phyloP scores from a whole-genome alignment of 2,888 invertebrate genomes.

The Julus scanicus region DNA sequence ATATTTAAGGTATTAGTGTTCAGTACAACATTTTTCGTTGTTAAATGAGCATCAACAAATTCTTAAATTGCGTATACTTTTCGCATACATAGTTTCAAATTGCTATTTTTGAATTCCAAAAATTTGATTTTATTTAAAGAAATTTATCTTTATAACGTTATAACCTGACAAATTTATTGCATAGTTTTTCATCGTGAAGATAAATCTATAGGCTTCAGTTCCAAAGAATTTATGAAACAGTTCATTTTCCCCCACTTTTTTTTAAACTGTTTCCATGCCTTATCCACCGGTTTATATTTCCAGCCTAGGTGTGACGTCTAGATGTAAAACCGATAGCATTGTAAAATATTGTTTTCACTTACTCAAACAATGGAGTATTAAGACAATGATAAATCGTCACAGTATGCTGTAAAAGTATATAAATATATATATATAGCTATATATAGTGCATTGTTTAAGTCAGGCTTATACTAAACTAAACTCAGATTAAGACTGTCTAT shows the following conservation, averaged over 20 bases:
- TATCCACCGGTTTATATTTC: background rate
- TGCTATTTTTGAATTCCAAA: no score
- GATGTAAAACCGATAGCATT: background rate
- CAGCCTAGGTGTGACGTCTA: background rate
- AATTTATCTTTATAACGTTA: no score
- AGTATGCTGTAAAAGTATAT: background rate
- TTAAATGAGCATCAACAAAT: no score
- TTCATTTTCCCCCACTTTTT: background rate
- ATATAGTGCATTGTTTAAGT: background rate
- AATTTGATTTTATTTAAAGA: no score
- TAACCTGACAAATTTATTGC: no score
- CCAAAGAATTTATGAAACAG: no score
- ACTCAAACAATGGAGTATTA: slow-evolving; percentile 15
- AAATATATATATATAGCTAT: background rate
- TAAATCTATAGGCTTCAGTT: no score
- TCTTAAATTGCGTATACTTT: no score
- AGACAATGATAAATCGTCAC: background rate
- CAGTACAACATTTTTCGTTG: no score
- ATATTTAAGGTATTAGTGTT: no score
- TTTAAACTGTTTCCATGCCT: background rate
- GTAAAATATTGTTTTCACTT: slow-evolving; percentile 36
- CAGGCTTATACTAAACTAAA: background rate
- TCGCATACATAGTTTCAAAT: no score
- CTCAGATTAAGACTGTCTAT: background rate
- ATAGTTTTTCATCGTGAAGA: no score